Evolutionary conservation across 2,888 invertebrate species (phyloP).

Genomic region (Prenolepis imparis): DNA sequence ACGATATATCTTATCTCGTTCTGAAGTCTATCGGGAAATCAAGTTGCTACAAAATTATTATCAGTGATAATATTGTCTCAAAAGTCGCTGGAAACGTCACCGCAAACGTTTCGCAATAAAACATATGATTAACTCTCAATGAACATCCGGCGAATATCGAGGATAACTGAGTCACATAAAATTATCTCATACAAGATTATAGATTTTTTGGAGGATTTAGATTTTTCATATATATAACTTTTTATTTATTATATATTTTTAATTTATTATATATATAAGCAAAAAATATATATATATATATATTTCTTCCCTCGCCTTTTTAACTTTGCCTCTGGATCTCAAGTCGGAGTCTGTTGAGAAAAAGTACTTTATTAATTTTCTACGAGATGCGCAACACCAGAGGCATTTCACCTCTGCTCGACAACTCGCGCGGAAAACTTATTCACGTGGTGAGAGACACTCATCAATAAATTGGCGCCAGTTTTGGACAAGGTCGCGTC

Average conservation of each 20-base stretch:
- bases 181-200: background rate
- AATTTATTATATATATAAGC: no score
- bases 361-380: conserved; percentile 29
- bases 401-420: conserved; percentile 27
- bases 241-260: no score
- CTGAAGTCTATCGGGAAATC: background rate
- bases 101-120: background rate
- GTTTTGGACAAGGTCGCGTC: conserved; percentile 80
- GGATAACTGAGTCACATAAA: no score
- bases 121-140: background rate
- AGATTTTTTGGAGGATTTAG: background rate
- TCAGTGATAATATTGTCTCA: background rate
- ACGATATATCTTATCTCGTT: background rate
- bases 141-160: background rate
- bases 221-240: background rate
- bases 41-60: background rate
- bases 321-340: background rate
- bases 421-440: conserved; percentile 73
- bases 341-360: background rate
- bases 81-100: background rate
- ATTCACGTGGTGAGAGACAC: conserved; percentile 80
- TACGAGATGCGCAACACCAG: background rate
- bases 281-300: background rate
- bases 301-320: background rate
- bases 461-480: conserved; percentile 82